These are phyloP conservation scores for Gobiocypris rarus DNA, from an alignment of 2,113 vertebrate genomes.

Conservation along the genomic window DNA sequence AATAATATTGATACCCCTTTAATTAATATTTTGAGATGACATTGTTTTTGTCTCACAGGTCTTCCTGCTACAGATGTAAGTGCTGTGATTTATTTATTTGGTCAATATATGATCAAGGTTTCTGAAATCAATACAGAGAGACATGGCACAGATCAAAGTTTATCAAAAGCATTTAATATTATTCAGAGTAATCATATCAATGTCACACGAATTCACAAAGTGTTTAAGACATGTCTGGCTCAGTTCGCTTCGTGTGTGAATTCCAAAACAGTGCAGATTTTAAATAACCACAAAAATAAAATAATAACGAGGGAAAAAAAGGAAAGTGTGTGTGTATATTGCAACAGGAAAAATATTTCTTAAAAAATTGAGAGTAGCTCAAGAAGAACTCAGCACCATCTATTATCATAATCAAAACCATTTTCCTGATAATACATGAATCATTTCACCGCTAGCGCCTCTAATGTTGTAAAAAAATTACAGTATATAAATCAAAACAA, in stretches of 20 bases:
- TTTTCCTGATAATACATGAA: conserved; percentile 65
- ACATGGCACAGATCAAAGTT: conserved; percentile 56
- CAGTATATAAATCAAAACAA: conserved; percentile 60
- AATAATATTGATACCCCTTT: too few species aligned
- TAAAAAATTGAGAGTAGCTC: conserved; percentile 63
- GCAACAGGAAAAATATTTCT: conserved; percentile 80
- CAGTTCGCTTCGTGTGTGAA: conserved; percentile 80
- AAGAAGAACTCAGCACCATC: conserved; percentile 80
- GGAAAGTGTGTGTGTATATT: conserved; percentile 74
- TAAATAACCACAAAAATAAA: conserved; percentile 80
- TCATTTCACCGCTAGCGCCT: conserved; percentile 68
- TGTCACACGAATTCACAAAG: conserved; percentile 83
- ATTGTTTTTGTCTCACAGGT: too few species aligned
- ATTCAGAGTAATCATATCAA: conserved; percentile 75
- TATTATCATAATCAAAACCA: conserved; percentile 71
- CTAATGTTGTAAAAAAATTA: conserved; percentile 59
- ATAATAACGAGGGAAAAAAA: conserved; percentile 42
- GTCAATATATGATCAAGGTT: too few species aligned
- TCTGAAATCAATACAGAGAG: conserved; percentile 8
- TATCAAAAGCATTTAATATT: conserved; percentile 83
- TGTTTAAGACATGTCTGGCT: conserved; percentile 86
- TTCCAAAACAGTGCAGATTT: conserved; percentile 83
- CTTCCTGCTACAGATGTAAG: too few species aligned
- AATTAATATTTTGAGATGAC: too few species aligned
- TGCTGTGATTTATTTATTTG: too few species aligned